Conservation (phyloP, 1,140 invertebrate species). For the Drosophila novamexicana region DNA sequence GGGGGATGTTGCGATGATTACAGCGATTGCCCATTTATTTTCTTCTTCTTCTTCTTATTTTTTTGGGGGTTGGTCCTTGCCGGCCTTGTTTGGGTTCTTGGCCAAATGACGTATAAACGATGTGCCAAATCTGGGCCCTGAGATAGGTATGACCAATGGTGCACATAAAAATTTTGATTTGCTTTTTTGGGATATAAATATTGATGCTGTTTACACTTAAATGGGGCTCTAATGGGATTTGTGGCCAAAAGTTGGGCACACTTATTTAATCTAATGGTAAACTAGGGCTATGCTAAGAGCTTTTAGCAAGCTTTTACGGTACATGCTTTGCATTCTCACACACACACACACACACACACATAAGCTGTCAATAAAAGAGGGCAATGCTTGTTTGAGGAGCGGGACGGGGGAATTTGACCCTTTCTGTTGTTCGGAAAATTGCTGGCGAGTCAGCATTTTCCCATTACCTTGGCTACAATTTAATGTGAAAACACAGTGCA, state of each 20-base stretch:
- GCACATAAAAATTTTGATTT: constrained; percentile 49
- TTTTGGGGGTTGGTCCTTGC: constrained; percentile 60
- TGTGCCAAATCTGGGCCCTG: constrained; percentile 62
- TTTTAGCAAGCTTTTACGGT: constrained; percentile 9
- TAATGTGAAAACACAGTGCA: constrained; percentile 26
- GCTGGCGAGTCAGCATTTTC: constrained; percentile 36
- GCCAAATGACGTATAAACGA: constrained; percentile 68
- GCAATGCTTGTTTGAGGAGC: too few relatives aligned
- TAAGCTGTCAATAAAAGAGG: constrained; percentile 11
- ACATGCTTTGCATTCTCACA: background rate
- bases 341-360: background rate
- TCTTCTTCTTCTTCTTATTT: too few relatives aligned
- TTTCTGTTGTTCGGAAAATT: constrained; percentile 36
- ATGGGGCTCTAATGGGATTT: constrained; percentile 12
- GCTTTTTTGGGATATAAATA: constrained; percentile 13
- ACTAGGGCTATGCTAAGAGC: constrained; percentile 4
- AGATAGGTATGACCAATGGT: constrained; percentile 41
- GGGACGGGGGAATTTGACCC: constrained; percentile 22
- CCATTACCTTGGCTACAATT: constrained; percentile 41
- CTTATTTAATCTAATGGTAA: constrained; percentile 4
- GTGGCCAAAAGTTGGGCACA: constrained; percentile 17
- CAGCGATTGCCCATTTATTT: constrained; percentile 37
- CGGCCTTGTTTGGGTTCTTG: constrained; percentile 22
- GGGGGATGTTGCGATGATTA: constrained; percentile 45
- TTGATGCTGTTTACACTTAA: constrained; percentile 22